Evolutionary conservation across 2,888 invertebrate genomes (phyloP), one percentile per base, ranked within the genome.

Genomic region (Polydrusus tereticollis): DNA sequence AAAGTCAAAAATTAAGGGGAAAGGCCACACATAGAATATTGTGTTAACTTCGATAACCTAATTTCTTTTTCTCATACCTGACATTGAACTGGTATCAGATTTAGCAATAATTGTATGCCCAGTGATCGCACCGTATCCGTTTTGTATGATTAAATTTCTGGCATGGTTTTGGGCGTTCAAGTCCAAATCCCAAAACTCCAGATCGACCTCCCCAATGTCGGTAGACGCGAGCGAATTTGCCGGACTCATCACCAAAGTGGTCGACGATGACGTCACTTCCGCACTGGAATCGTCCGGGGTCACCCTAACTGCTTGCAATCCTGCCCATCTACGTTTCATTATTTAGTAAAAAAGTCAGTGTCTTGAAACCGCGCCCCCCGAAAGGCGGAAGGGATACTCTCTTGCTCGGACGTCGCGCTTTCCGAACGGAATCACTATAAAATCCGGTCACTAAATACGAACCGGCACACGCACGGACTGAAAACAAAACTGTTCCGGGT

Each of bases 101-200:
- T 86, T 84, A 67, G 85, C 83, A 73, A 85, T 81, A 69, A 86
- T 82, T 21, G 85, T 83, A 74, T 85, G 85, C 62, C 83, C 85
- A 26, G 79, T 55, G 60, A 84, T 78, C 16, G 81, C 81, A 69
- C 81, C 81, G 76, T 83, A 85, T 72, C 84, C 85, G 77, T 83
- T 84, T 77, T 83, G 84, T 71, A 84, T 81, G 65, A 84, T 81
- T 55, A 84, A 73, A 57, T 79, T 79, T 65, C 83, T 75, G 47
- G 80, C 76, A 76, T 83, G 83, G 73, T 83, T 83, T 75, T 83
- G 87, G 74, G 85, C 85, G 81, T 89, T 89, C 64, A 90, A 83
- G 81, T 90, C 90, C 81, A 90, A 83, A 80, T 94, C 93, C 95
- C 95, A 95, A 78, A 95, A 88, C 82, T 94, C 95, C 77, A 94